Conservation (phyloP, 2,888 invertebrate species). For the Trachelus tabidus region DNA sequence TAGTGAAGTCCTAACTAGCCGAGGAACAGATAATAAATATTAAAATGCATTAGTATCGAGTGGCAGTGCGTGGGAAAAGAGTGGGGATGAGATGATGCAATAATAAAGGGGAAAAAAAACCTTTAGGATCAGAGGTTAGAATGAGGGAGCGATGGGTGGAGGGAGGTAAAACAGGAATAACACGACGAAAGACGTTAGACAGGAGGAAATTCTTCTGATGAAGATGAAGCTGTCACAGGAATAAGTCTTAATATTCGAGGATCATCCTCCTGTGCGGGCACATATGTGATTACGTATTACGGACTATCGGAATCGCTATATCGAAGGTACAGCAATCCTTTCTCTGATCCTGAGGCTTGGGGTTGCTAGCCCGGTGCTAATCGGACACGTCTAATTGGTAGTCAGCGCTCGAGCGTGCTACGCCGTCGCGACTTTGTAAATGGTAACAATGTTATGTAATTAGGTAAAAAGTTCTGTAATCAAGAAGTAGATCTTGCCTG, state of each 20-base stretch:
- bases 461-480: constrained; percentile 66
- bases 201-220: too few species aligned
- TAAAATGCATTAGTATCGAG: constrained; percentile 54
- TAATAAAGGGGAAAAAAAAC: constrained; percentile 62
- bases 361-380: constrained; percentile 37
- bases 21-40: constrained; percentile 58
- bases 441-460: constrained; percentile 65
- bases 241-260: too few species aligned
- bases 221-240: too few species aligned
- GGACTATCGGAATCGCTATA: too few species aligned
- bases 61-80: constrained; percentile 24
- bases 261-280: too few species aligned
- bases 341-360: not conserved
- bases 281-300: too few species aligned
- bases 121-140: constrained; percentile 56
- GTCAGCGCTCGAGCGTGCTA: constrained; percentile 35
- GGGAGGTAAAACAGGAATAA: constrained; percentile 13
- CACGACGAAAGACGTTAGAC: too few species aligned
- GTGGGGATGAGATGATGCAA: constrained; percentile 54
- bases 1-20: constrained; percentile 43
- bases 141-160: constrained; percentile 56
- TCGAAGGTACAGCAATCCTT: too few species aligned
- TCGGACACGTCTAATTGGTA: constrained; percentile 57
- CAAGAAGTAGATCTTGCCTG: constrained; percentile 64
- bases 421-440: constrained; percentile 59